phyloP scores from a whole-genome alignment of 1,140 invertebrate genomes.

The Drosophila pectinifera region DNA sequence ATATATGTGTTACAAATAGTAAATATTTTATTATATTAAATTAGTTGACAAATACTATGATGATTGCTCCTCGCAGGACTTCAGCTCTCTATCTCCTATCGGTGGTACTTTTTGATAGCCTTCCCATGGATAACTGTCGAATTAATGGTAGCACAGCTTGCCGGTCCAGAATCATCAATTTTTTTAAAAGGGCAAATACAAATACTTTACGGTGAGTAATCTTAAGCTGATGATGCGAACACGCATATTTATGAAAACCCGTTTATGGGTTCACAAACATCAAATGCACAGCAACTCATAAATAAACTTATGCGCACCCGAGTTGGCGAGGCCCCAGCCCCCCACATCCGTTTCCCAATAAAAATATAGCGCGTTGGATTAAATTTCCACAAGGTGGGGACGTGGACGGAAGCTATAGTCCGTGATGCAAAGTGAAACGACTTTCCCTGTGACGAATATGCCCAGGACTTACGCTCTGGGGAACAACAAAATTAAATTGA shows the following conservation, averaged over 20 bases:
- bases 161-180: background rate
- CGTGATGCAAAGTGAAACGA: constrained; percentile 3
- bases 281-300: constrained; percentile 44
- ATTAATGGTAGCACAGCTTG: background rate
- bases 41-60: too few relatives aligned
- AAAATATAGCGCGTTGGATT: constrained; percentile 30
- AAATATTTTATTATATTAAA: too few relatives aligned
- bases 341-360: constrained; percentile 12
- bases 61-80: too few relatives aligned
- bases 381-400: constrained; percentile 2
- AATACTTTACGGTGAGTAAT: constrained; percentile 1
- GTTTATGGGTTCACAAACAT: constrained; percentile 30
- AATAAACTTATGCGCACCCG: constrained; percentile 45
- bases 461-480: constrained; percentile 29
- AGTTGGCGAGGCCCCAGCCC: constrained; percentile 23
- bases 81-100: too few relatives aligned
- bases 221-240: background rate
- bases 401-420: background rate
- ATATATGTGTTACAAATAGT: too few relatives aligned
- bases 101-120: too few relatives aligned
- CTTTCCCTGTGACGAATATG: constrained; percentile 25
- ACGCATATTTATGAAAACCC: background rate
- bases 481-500: constrained; percentile 36
- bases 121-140: background rate
- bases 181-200: constrained; percentile 5